Evolutionary conservation across 1,140 invertebrate genomes (phyloP), one percentile per base, ranked within the genome.

Genomic region (Drosophila sechellia): DNA sequence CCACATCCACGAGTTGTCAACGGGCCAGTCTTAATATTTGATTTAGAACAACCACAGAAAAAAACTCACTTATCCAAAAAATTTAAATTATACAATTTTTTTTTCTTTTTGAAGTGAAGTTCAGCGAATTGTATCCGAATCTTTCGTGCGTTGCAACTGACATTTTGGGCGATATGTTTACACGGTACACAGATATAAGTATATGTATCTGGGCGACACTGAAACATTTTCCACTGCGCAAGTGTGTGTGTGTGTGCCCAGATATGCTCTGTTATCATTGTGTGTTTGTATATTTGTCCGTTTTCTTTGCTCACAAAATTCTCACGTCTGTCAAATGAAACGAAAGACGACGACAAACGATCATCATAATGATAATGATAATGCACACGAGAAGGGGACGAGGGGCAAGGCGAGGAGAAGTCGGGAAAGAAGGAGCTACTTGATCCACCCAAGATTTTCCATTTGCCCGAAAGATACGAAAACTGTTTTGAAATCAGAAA

Each of bases 231-330:
- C 39, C 58, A 69, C 46, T 66, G 46, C 27, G 13, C 37, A 22
- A 45, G 10, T 52, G 42, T 8, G 12, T 40, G 40, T 48, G 39
- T 46, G 39, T 76, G 56, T 70, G 50, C 71, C 25, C 57, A 81
- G 71, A 77, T 84, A 84, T 85, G 81, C 81, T 81, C 77, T 74
- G 56, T 81, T 85, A 85, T 85, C 81, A 65, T 12, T 57, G 54
- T 63, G 22, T 55, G 49, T 54, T 48, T 64, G 48, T 66, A 5
- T 69, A 40, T 74, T 57, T 69, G 40, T 35, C 37, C 35, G 46
- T 73, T 63, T 78, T 87, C 79, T 87, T 87, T 87, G 83, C 76
- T 27, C 71, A 79, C 75, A 87, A 83, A 87, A 87, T 81, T 87
- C 83, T 87, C 83, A 87, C 83, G 83, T 87, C 83, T 71, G 79